phyloP scores from a whole-genome alignment of 2,797 vertebrate genomes.

The Peromyscus eremicus region DNA sequence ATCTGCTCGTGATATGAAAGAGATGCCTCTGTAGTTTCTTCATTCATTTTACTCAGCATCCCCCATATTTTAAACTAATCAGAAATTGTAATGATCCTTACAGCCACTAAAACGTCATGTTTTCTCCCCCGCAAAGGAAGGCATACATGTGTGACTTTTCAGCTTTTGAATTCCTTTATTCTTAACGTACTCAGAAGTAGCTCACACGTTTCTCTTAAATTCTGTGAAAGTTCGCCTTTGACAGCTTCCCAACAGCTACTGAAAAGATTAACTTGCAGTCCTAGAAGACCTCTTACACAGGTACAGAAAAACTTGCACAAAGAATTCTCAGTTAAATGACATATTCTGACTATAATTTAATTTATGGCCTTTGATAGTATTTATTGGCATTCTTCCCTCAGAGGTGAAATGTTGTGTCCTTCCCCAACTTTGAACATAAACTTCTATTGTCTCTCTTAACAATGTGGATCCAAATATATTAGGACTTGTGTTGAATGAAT shows the following conservation, averaged over 20 bases:
- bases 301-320: neutral
- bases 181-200: neutral
- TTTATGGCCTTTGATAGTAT: neutral
- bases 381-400: neutral
- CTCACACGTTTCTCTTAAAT: neutral
- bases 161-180: neutral
- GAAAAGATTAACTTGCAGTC: neutral
- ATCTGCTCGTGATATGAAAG: neutral
- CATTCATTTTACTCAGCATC: neutral
- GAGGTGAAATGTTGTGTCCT: neutral
- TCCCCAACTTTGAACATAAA: neutral
- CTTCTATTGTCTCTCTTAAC: too few species aligned
- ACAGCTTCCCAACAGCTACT: neutral
- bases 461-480: neutral
- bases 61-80: neutral
- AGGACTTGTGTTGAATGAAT: neutral
- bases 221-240: neutral
- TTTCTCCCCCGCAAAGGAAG: neutral
- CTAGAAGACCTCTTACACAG: neutral
- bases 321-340: neutral
- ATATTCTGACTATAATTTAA: too few species aligned
- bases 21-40: neutral
- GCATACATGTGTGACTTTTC: neutral
- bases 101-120: slow-evolving; percentile 6
- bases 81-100: neutral